phyloP scores from a whole-genome alignment of 2,797 vertebrate genomes.

The Columba guinea region DNA sequence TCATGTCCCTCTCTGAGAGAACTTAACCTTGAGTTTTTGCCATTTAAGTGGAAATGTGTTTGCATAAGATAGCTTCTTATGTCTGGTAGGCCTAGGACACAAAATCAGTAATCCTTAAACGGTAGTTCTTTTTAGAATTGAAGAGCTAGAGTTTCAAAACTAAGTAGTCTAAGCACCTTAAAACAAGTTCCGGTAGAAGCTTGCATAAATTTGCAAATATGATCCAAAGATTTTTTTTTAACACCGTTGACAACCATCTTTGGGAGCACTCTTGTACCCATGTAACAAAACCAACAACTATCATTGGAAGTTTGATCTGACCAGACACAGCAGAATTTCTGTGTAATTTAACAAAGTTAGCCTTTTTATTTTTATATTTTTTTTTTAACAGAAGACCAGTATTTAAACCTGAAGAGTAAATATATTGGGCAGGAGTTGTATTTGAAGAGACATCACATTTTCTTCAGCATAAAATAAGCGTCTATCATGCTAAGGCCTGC shows the following conservation, averaged over 20 bases:
- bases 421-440: neutral
- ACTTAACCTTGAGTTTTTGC: neutral
- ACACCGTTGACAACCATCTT: neutral
- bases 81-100: neutral
- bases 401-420: neutral
- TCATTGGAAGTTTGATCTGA: neutral
- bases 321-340: neutral
- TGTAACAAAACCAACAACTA: neutral
- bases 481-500: neutral
- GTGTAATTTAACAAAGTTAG: neutral
- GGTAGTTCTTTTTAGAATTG: neutral
- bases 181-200: neutral
- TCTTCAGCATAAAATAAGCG: neutral
- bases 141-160: neutral
- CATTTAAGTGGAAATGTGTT: neutral
- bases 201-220: neutral
- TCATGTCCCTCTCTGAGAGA: neutral
- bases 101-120: neutral
- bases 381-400: neutral
- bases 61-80: neutral
- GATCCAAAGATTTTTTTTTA: neutral
- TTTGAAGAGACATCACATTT: neutral
- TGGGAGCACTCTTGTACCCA: neutral
- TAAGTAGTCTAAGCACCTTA: neutral
- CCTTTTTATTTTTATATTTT: neutral